phyloP scores from a whole-genome alignment of 2,797 vertebrate species.

The Cercopithecus hamlyni region DNA sequence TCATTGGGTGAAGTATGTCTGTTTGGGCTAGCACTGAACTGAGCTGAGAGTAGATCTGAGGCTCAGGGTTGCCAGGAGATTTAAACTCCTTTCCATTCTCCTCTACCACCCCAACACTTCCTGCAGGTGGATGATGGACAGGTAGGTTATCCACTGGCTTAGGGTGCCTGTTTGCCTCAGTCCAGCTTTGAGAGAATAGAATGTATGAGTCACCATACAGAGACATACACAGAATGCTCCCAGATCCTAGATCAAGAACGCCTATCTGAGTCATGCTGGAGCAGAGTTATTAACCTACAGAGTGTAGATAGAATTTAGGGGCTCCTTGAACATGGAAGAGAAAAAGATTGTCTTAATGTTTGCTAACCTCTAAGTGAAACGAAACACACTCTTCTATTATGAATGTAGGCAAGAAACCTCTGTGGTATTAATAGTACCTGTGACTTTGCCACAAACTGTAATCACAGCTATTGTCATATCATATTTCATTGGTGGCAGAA shows the following conservation, averaged over 20 bases:
- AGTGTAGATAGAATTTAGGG: not conserved
- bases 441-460: not conserved
- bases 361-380: not conserved
- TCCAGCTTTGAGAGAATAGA: not conserved
- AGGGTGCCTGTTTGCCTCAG: not conserved
- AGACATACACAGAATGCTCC: not conserved
- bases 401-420: not conserved
- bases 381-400: not conserved
- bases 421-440: not conserved
- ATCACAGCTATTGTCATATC: not conserved
- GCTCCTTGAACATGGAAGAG: not conserved
- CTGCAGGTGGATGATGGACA: not conserved
- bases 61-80: not conserved
- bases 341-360: not conserved
- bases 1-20: not conserved
- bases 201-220: not conserved
- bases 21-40: not conserved
- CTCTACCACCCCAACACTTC: rapidly evolving
- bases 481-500: not conserved
- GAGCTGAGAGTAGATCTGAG: not conserved
- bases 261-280: not conserved
- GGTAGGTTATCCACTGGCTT: not conserved
- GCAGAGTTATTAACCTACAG: not conserved
- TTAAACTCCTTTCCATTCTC: not conserved
- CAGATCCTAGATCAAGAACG: not conserved